phyloP scores from a whole-genome alignment of 1,140 invertebrate genomes.

The Conus betulinus region DNA sequence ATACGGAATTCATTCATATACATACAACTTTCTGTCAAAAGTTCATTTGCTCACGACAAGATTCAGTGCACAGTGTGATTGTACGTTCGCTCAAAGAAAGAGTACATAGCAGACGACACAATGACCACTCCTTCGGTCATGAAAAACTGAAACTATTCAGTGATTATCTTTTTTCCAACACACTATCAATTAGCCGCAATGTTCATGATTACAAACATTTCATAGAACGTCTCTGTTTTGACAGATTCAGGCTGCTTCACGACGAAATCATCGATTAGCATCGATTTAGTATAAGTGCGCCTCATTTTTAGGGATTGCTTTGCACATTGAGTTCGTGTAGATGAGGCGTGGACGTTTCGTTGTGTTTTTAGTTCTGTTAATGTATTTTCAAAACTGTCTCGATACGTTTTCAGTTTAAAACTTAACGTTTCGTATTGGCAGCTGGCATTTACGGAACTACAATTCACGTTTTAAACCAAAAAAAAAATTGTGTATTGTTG shows the following conservation, averaged over 20 bases:
- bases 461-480: constrained; percentile 2
- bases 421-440: constrained; percentile 29
- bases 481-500: background rate
- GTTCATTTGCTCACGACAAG: background rate
- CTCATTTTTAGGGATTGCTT: constrained; percentile 37
- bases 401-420: constrained; percentile 16
- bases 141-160: background rate
- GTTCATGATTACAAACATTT: background rate
- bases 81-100: constrained; percentile 33
- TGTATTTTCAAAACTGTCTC: constrained; percentile 24
- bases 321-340: constrained; percentile 40
- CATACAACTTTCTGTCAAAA: constrained; percentile 25
- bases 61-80: background rate
- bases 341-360: constrained; percentile 38
- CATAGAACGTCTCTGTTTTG: background rate
- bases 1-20: constrained; percentile 7
- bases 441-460: constrained; percentile 10
- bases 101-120: constrained; percentile 26
- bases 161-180: background rate
- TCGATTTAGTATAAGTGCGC: constrained; percentile 45
- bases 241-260: constrained; percentile 27
- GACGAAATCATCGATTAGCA: constrained; percentile 37
- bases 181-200: background rate
- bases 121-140: background rate
- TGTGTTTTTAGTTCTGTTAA: constrained; percentile 37